Percentiles rank a stretch among this genome's conserved stretches.
These are phyloP conservation scores for Epinotia brunnichana DNA, from an alignment of 2,888 invertebrate genomes.

Conservation along the genomic window DNA sequence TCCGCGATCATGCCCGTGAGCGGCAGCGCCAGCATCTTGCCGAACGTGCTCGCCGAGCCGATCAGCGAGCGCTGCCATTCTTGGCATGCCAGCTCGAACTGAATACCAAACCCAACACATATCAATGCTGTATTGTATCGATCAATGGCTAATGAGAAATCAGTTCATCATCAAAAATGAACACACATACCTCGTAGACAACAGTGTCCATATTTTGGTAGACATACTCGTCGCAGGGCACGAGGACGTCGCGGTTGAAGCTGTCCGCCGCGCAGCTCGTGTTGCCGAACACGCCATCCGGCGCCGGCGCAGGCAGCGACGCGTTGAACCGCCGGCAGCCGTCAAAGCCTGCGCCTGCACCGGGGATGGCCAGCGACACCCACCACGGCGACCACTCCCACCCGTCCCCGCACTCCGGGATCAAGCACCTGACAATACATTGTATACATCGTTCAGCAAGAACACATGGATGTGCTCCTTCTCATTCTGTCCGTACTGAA, in stretches of 20 bases:
- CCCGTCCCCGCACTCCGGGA: slow-evolving; percentile 63
- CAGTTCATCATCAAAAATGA: neutral
- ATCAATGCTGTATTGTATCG: neutral
- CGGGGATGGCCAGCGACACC: slow-evolving; percentile 76
- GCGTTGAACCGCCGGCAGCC: slow-evolving; percentile 73
- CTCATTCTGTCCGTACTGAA: neutral
- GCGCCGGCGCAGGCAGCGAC: slow-evolving; percentile 34
- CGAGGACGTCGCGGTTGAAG: slow-evolving; percentile 48
- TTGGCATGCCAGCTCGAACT: slow-evolving; percentile 82
- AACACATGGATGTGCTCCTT: too few species aligned
- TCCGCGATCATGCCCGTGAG: slow-evolving; percentile 85
- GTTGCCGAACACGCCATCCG: slow-evolving; percentile 11
- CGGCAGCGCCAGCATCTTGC: slow-evolving; percentile 85
- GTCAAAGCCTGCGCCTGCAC: slow-evolving; percentile 59
- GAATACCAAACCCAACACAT: slow-evolving; percentile 42
- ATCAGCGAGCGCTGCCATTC: slow-evolving; percentile 86
- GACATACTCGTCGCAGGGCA: slow-evolving; percentile 53
- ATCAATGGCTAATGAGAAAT: neutral
- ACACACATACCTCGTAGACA: slow-evolving; percentile 56
- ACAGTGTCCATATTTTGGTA: slow-evolving; percentile 55
- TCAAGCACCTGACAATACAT: slow-evolving; percentile 57
- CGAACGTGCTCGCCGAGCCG: slow-evolving; percentile 85
- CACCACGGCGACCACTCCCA: slow-evolving; percentile 69
- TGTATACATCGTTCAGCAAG: neutral
- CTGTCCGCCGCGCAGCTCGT: slow-evolving; percentile 50